Conservation (phyloP, 2,113 vertebrate genomes). For the Nipponia nippon region DNA sequence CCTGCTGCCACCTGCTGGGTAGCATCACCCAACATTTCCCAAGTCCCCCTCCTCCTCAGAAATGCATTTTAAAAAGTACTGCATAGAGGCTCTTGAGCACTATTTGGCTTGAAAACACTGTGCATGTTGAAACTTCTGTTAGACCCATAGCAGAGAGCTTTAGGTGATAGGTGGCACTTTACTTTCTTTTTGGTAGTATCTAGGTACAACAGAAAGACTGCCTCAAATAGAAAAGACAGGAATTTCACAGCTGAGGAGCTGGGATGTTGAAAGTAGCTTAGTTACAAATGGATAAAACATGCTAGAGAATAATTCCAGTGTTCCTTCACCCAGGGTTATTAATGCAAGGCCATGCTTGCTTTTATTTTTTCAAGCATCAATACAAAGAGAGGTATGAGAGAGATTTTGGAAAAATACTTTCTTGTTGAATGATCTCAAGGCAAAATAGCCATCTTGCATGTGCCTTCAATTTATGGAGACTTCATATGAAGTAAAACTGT, state of each 20-base stretch:
- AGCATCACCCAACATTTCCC: neutral
- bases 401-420: neutral
- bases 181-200: neutral
- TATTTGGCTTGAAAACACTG: neutral
- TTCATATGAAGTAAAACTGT: neutral
- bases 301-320: neutral
- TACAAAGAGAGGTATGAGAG: neutral
- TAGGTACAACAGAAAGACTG: neutral
- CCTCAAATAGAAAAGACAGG: neutral
- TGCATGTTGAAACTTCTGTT: neutral
- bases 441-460: neutral
- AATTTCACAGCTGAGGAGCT: neutral
- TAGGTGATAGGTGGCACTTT: neutral
- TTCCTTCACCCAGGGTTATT: neutral
- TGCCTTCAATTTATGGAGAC: neutral
- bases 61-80: neutral
- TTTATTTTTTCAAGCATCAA: neutral
- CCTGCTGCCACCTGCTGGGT: conserved; percentile 39
- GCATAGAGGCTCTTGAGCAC: too few species aligned
- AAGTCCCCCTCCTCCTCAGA: neutral
- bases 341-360: neutral
- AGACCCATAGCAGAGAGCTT: neutral
- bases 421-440: neutral
- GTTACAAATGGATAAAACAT: neutral
- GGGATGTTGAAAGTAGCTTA: neutral